Evolutionary conservation across 2,888 invertebrate species (phyloP).

Genomic region (Melinopterus prodromus): DNA sequence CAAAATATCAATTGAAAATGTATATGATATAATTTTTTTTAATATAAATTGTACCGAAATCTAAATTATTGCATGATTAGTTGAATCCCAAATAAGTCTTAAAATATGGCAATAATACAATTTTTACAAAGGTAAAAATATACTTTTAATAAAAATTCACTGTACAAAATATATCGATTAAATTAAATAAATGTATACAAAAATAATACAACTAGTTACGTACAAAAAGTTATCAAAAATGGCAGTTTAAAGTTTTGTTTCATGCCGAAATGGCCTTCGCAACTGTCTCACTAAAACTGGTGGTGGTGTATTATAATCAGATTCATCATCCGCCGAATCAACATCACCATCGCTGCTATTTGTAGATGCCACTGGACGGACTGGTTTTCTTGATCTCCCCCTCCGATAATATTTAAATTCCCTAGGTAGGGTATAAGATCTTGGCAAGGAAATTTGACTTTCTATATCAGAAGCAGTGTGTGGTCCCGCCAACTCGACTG

Average conservation of each 20-base stretch:
- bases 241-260: conserved; percentile 62
- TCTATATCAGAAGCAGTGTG: conserved; percentile 73
- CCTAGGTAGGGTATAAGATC: conserved; percentile 85
- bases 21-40: too few species aligned
- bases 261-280: conserved; percentile 64
- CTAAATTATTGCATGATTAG: too few species aligned
- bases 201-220: conserved; percentile 30
- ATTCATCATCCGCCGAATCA: conserved; percentile 77
- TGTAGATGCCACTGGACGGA: conserved; percentile 79
- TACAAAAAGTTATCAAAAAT: conserved; percentile 7
- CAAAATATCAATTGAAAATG: too few species aligned
- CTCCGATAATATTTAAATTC: conserved; percentile 84
- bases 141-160: conserved; percentile 12
- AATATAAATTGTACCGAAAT: too few species aligned
- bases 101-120: neutral
- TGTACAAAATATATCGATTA: conserved; percentile 23
- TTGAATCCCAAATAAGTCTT: neutral
- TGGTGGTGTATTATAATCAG: conserved; percentile 58
- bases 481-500: conserved; percentile 52
- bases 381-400: conserved; percentile 65
- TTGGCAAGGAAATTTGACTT: conserved; percentile 81
- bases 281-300: conserved; percentile 56
- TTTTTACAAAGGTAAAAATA: neutral
- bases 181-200: conserved; percentile 26
- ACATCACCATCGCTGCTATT: conserved; percentile 90